Conservation (phyloP, 2,888 invertebrate species). For the Bimastos eiseni region DNA sequence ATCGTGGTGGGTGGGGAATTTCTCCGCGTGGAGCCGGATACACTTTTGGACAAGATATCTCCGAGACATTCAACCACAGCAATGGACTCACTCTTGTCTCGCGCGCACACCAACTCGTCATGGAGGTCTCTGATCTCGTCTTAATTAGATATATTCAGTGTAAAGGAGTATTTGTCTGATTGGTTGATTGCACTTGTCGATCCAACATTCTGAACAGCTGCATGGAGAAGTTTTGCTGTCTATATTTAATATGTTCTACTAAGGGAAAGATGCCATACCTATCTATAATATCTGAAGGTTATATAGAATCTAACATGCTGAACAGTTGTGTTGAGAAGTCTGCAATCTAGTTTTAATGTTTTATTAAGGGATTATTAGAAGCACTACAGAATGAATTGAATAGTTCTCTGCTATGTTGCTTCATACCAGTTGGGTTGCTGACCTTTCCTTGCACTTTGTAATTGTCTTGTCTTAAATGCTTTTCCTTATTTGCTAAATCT, state of each 20-base stretch:
- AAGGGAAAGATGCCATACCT: no score
- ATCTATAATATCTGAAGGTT: no score
- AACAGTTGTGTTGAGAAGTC: neutral
- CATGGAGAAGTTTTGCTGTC: no score
- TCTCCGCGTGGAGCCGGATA: constrained; percentile 99
- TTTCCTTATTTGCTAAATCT: neutral
- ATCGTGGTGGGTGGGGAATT: constrained; percentile 91
- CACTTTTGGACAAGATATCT: constrained; percentile 99
- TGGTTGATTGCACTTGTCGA: neutral
- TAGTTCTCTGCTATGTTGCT: neutral
- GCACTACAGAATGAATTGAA: neutral
- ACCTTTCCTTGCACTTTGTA: neutral
- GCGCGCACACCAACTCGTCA: constrained; percentile 98
- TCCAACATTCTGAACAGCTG: neutral
- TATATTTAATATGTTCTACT: no score
- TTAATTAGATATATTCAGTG: neutral
- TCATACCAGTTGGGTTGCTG: neutral
- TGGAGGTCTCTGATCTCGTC: constrained; percentile 81
- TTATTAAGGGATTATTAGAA: neutral
- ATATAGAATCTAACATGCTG: no score
- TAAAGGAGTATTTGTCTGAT: neutral
- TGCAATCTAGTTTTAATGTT: neutral
- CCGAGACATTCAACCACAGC: constrained; percentile 99
- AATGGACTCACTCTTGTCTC: constrained; percentile 98
- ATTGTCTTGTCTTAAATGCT: neutral